Evolutionary conservation across 2,888 invertebrate genomes (phyloP), one percentile per base, ranked within the genome.

Genomic region (Osmoderma eremita): DNA sequence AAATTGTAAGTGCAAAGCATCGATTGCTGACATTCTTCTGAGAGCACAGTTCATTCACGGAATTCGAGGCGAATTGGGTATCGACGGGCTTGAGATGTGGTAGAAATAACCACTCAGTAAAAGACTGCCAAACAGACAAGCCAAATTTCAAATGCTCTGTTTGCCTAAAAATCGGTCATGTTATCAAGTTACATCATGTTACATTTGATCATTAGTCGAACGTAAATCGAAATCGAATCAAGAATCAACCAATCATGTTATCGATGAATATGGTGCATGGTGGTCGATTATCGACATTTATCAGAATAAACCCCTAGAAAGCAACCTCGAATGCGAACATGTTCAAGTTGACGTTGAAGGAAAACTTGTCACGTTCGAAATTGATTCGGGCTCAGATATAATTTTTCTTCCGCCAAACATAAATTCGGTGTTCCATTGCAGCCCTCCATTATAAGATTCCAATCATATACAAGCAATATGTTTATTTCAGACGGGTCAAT

Each of bases 351-450:
- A 36, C 10, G 36, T 36, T 10, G 36, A 36, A 36, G 36, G 36
- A 10, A 36, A 36, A 36, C 10, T 10, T 6, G 10, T 36, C 36
- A 36, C 5, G 36, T 10, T 36, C 10, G 36, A 36, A 36, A 6
- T 36, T 6, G 36, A 36, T 36, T 6, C 36, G 10, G 36, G 69
- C 69, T 18, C 67, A n/a, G n/a, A n/a, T n/a, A n/a, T n/a, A n/a
- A n/a, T n/a, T n/a, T n/a, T n/a, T n/a, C n/a, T n/a, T n/a, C n/a
- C n/a, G n/a, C n/a, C n/a, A n/a, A n/a, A n/a, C n/a, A n/a, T n/a
- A n/a, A n/a, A n/a, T n/a, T n/a, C n/a, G n/a, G n/a, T n/a, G n/a
- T n/a, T n/a, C n/a, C n/a, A n/a, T n/a, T n/a, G n/a, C n/a, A n/a
- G n/a, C n/a, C n/a, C n/a, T n/a, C n/a, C n/a, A n/a, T n/a, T n/a